A percentile compares a stretch with the other conserved stretches of the same genome.
Evolutionary conservation across 2,113 vertebrate species (phyloP).

Genomic region (Ramphastos sulfuratus): DNA sequence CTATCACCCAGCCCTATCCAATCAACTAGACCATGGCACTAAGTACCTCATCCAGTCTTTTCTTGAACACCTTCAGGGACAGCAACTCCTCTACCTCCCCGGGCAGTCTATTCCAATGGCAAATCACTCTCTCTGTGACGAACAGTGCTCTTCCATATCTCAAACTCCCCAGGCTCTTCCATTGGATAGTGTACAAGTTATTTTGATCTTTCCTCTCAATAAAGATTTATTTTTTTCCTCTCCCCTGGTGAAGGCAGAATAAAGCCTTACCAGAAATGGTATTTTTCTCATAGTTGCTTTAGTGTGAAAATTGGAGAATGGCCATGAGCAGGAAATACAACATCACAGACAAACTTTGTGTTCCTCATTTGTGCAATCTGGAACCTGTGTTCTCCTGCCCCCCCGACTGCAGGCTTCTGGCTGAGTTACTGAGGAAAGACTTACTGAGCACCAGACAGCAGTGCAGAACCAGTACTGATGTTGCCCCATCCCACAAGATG

Average conservation of each 20-base stretch:
- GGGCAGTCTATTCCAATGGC: too few species aligned
- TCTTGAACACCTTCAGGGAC: too few species aligned
- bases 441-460: neutral
- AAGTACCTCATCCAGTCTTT: too few species aligned
- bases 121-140: too few species aligned
- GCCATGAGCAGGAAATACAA: neutral
- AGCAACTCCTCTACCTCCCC: too few species aligned
- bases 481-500: neutral
- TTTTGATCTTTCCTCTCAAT: neutral
- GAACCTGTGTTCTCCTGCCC: neutral
- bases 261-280: neutral
- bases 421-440: neutral
- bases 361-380: neutral
- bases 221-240: neutral
- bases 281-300: neutral
- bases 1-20: too few species aligned
- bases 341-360: neutral
- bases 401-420: neutral
- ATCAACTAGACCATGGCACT: too few species aligned
- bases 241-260: neutral
- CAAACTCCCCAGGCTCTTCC: neutral
- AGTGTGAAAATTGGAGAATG: neutral
- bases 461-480: neutral
- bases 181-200: neutral
- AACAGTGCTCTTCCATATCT: neutral